Conservation (phyloP, 30 jellyfish, hydroid and myxozoan genomes). For the Pseudorhiza aurosa region DNA sequence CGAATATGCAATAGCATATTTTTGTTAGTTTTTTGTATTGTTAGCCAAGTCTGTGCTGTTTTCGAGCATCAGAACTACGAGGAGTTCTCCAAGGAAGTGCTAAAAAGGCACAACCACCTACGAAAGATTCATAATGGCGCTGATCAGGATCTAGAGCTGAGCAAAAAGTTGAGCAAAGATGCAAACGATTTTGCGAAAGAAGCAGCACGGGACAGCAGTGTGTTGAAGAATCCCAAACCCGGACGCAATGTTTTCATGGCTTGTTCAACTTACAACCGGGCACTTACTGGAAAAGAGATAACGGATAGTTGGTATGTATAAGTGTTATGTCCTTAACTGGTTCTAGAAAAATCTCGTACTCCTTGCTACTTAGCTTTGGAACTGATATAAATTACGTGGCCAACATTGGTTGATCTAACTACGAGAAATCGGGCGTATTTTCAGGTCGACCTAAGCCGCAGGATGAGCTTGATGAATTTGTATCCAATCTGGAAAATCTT, state of each 20-base stretch:
- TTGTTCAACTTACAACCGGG: slow-evolving; percentile 71
- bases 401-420: too few relatives aligned
- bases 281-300: slow-evolving; percentile 76
- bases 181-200: slow-evolving; percentile 63
- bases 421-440: too few relatives aligned
- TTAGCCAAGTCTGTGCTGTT: not conserved
- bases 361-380: too few relatives aligned
- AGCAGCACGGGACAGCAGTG: slow-evolving; percentile 74
- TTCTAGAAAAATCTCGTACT: too few relatives aligned
- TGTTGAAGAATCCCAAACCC: slow-evolving; percentile 36
- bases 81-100: slow-evolving; percentile 46
- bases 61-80: slow-evolving; percentile 39
- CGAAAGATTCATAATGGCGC: slow-evolving; percentile 67
- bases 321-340: not conserved
- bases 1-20: not conserved
- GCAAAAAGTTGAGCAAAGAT: slow-evolving; percentile 35
- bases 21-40: not conserved
- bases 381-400: too few relatives aligned
- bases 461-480: too few relatives aligned
- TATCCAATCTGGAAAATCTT: too few relatives aligned
- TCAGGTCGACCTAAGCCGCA: too few relatives aligned
- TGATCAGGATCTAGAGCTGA: slow-evolving; percentile 34
- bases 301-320: slow-evolving; percentile 85
- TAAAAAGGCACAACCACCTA: slow-evolving; percentile 47
- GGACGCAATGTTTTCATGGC: slow-evolving; percentile 79